Base-by-base conservation (phyloP, 2,888 invertebrate species). In the Notocelia uddmanniana region DNA sequence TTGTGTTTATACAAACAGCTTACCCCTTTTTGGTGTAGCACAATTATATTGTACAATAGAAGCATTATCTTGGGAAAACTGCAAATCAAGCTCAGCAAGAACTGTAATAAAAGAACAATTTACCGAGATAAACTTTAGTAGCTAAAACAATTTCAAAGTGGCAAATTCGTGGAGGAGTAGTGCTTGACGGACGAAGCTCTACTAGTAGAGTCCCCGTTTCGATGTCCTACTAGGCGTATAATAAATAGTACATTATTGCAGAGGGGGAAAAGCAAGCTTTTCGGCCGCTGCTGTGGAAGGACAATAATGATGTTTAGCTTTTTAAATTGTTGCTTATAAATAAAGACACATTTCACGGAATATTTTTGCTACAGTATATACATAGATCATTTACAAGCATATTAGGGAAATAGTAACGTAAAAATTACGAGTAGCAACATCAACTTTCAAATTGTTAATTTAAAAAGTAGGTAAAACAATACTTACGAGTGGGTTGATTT, bases 11-110 rank as follows among this genome's bases (percentile, higher is more conserved):
- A 6, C n/a, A 48, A 21, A 21, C 9, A 8, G 19, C 74, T 75
- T 69, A 75, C 75, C 68, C 68, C 72, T 58, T 45, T 58, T 26
- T 62, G 68, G 19, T 74, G 71, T 10, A 71, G 68, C 10, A 68
- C 41, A 23, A 75, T 68, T 21, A 75, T 69, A 37, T 74, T 71
- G 48, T 75, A 75, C 3, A 74, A 19, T 6, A 75, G 59, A 1
- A 71, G 18, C 75, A 75, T 75, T 66, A 75, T 75, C 63, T 75
- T 75, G 15, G 75, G 75, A 5, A 75, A 71, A 62, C 75, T 57
- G 57, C 63, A 71, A 21, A 75, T 19, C 31, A 75, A 66, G 50
- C 74, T 75, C 13, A 75, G 11, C 45, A 74, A 21, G 19, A 66
- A 75, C 75, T 75, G 74, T 18, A 73, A 73, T 15, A 57, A 62